Evolutionary conservation across 1,140 invertebrate species (phyloP).

Genomic region (Chironomus striatipennis): DNA sequence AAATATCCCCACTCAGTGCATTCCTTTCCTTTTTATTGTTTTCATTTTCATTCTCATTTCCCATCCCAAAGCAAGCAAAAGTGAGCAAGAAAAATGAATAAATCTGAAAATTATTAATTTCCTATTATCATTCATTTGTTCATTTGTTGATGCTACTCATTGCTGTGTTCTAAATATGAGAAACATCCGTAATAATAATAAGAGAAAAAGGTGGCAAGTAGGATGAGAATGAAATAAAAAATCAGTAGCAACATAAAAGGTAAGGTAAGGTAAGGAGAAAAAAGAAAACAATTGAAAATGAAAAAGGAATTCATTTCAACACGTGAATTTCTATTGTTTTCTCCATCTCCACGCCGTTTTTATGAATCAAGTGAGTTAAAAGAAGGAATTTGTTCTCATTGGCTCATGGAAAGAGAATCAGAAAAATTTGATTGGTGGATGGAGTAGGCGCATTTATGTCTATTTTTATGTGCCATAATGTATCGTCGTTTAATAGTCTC

Average conservation of each 20-base stretch:
- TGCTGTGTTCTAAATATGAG: background rate
- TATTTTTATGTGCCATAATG: no score
- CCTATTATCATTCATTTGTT: conserved; percentile 20
- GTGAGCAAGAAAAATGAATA: background rate
- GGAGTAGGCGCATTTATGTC: no score
- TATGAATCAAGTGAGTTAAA: background rate
- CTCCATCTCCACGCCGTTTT: background rate
- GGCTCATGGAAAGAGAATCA: background rate
- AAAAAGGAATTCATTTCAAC: background rate
- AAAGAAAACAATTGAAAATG: conserved; percentile 15
- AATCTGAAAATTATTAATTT: conserved; percentile 23
- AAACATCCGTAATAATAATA: no score
- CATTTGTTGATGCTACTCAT: background rate
- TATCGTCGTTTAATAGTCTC: no score
- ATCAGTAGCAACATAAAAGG: background rate
- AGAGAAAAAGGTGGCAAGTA: background rate
- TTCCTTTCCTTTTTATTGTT: no score
- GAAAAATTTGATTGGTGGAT: no score
- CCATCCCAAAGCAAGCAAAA: no score
- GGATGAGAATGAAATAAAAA: background rate
- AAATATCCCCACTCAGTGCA: no score
- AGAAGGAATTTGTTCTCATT: background rate
- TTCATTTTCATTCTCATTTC: no score
- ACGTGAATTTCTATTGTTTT: conserved; percentile 21
- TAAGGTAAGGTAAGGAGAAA: no score